Percentiles rank a stretch among this genome's conserved stretches.
phyloP scores from a whole-genome alignment of 1,140 invertebrate genomes.

The Drosophila pachea region DNA sequence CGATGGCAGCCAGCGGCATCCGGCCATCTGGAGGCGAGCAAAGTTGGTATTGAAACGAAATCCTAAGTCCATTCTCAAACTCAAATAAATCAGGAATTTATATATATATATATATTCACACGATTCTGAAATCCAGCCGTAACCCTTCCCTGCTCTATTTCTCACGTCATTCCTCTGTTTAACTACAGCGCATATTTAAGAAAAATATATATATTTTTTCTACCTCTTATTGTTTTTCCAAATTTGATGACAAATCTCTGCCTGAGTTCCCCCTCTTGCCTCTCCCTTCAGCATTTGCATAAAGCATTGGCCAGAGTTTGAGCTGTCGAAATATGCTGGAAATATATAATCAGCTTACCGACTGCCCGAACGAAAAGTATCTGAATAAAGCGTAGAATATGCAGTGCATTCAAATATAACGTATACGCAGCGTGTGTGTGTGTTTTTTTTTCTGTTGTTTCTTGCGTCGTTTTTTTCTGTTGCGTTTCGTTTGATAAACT shows the following conservation, averaged over 20 bases:
- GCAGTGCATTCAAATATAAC: constrained; percentile 21
- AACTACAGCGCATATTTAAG: too few species aligned
- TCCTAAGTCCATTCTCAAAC: too few species aligned
- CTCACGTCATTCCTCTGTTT: too few species aligned
- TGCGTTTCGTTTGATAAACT: constrained; percentile 59
- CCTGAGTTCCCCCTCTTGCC: neutral
- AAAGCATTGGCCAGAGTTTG: neutral
- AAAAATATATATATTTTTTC: too few species aligned
- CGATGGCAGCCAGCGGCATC: too few species aligned
- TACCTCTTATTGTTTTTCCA: neutral
- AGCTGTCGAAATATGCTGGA: neutral
- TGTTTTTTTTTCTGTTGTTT: constrained; percentile 30
- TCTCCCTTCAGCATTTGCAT: neutral
- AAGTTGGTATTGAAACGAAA: too few species aligned
- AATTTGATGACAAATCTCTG: neutral
- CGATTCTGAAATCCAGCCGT: too few species aligned
- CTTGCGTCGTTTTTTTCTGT: constrained; percentile 14
- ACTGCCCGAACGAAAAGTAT: constrained; percentile 1
- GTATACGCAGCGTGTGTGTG: constrained; percentile 45
- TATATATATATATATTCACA: too few species aligned
- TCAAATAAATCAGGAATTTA: too few species aligned
- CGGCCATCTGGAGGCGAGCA: too few species aligned
- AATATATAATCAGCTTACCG: constrained; percentile 57
- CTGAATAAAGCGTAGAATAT: neutral
- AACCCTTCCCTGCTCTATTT: too few species aligned